Base-by-base conservation (phyloP, 2,113 vertebrate genomes). In the Periophthalmodon schlosseri region DNA sequence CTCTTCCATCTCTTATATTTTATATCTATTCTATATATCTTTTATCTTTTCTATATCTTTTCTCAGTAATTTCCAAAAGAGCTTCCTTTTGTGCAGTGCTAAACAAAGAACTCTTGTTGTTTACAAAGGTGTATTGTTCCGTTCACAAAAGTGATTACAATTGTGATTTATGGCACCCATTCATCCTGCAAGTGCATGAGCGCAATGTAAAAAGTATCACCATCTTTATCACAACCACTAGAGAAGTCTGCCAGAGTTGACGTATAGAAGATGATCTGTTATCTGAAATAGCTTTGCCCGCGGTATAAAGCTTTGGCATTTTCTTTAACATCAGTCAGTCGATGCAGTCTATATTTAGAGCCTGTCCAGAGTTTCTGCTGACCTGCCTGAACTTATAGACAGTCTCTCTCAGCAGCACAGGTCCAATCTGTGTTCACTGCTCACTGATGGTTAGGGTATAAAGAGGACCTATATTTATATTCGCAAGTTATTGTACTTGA, bases 281-380 rank as follows among this genome's bases (percentile, higher is more conserved):
- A 65, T 65, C 34, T 65, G 33, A 65, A 65, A 65, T 65, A 65
- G 63, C 18, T 65, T 65, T 65, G 9, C 63, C 63, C 9, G 11
- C 1, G 4, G 63, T 44, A 20, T 44, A 39, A 65, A 65, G 63
- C 34, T 12, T 18, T 65, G 63, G 63, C 63, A 11, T 65, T 65
- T 39, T 36, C 20, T 39, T 60, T 65, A 65, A 65, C 63, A 65
- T 65, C 63, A 65, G 63, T 65, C 63, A 65, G 18, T 39, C 34
- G 20, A 20, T 63, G 60, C 34, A n/a, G 20, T 65, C 63, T 65
- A 65, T 65, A 65, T 65, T 65, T 65, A 65, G 63, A 39, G 16
- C 34, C 20, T 39, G 63, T 65, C 34, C 63, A 65, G 63, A n/a
- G 18, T 39, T 65, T 65, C 33, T 39, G 34, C 63, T 65, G 63